Conservation (phyloP, 2,113 vertebrate genomes). For the Phalacrocorax brasilianus region DNA sequence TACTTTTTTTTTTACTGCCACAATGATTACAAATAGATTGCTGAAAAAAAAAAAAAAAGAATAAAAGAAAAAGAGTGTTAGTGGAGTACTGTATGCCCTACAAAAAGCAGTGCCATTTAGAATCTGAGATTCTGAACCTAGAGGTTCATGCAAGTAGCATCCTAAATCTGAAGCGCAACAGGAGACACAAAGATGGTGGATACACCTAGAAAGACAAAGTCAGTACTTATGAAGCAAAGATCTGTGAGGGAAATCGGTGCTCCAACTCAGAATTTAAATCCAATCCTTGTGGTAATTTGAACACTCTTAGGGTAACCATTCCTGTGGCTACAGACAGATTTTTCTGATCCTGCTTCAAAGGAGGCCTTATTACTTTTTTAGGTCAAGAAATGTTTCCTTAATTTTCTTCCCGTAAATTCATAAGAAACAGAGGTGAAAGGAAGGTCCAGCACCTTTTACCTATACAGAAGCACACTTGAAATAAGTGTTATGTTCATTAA, state of each 20-base stretch:
- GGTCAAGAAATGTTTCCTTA: background rate
- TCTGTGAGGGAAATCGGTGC: background rate
- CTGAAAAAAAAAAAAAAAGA: background rate
- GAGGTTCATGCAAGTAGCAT: background rate
- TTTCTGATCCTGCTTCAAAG: background rate
- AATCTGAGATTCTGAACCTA: background rate
- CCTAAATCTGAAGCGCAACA: background rate
- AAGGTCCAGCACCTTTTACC: background rate
- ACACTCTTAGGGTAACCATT: background rate
- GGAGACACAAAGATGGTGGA: background rate
- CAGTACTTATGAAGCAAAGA: background rate
- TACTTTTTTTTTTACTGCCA: constrained; percentile 81
- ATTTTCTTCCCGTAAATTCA: background rate
- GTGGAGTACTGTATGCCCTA: background rate
- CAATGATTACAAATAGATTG: constrained; percentile 77
- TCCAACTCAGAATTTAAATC: background rate
- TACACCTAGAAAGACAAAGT: background rate
- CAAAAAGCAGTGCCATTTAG: background rate
- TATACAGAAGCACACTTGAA: background rate
- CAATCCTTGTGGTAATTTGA: background rate
- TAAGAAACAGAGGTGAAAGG: background rate
- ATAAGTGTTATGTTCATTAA: background rate
- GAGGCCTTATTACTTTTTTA: background rate
- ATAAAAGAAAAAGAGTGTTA: background rate
- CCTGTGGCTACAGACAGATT: background rate